Evolutionary conservation across 2,888 invertebrate genomes (phyloP).

Genomic region (Crossocerus cetratus): DNA sequence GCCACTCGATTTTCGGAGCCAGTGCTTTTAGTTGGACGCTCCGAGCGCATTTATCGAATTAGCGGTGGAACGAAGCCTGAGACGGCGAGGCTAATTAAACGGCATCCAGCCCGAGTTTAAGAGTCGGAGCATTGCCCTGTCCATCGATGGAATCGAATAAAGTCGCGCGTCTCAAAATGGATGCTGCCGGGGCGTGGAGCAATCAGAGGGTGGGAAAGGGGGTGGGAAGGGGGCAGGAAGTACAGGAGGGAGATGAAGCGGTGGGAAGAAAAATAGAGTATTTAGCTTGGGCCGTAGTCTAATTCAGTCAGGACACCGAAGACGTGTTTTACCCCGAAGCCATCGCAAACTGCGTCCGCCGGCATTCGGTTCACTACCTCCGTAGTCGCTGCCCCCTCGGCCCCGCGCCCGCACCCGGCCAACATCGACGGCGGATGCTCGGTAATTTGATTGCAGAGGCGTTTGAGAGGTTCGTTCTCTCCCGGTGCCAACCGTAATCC

Average conservation of each 20-base stretch:
- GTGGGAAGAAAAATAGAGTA: constrained; percentile 35
- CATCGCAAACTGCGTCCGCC: constrained; percentile 53
- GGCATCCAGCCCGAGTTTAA: constrained; percentile 13
- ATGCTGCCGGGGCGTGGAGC: not conserved
- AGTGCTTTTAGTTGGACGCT: too few relatives aligned
- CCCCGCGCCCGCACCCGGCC: constrained; percentile 5
- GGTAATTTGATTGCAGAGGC: constrained; percentile 55
- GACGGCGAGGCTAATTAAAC: constrained; percentile 6
- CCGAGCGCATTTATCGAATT: not conserved
- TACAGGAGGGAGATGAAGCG: not conserved
- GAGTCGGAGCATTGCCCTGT: constrained; percentile 11
- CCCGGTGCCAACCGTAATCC: constrained; percentile 9
- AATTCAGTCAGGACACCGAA: constrained; percentile 44
- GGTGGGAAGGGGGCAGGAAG: not conserved
- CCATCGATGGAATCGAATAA: constrained; percentile 12
- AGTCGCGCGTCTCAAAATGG: not conserved
- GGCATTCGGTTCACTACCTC: constrained; percentile 11
- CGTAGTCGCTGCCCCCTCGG: constrained; percentile 16
- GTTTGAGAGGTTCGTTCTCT: constrained; percentile 57
- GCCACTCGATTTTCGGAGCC: too few relatives aligned
- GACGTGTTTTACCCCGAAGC: constrained; percentile 52
- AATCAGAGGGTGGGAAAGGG: not conserved
- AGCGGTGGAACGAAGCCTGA: not conserved
- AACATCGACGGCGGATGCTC: constrained; percentile 51
- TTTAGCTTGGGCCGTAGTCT: constrained; percentile 38